Base-by-base conservation (phyloP, 1,140 invertebrate species). In the Tachypleus tridentatus region DNA sequence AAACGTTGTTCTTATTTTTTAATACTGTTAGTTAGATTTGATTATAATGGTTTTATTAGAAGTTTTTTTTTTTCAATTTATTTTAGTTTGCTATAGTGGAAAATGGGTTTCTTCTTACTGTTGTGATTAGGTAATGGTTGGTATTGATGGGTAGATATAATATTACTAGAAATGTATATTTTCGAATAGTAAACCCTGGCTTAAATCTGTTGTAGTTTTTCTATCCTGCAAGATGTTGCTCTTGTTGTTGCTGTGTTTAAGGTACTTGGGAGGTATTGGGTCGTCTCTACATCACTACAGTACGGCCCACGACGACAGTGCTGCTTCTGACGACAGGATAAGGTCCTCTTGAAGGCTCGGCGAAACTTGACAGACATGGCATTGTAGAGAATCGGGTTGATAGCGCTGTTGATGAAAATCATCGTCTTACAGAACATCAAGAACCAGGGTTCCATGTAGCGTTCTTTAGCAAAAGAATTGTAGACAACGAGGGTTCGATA, bases 401-500 rank as follows among this genome's bases (percentile, higher is more conserved):
- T 70, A 10, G 71, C 71, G 49, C 80, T 82, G 77, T 85, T 85
- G 62, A 85, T 82, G 73, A 80, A 85, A 51, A 85, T 78, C 76
- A 83, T 82, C 10, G 82, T 82, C 65, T 84, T 82, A 69, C 80
- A 80, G 70, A 85, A 82, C 77, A 85, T 80, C 4, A 84, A 73
- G 69, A 82, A 85, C 84, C 84, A 85, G 1, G 82, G 74, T 71
- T 85, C 82, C 76, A 82, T 78, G 72, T 81, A 84, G 56, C 73
- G 74, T 8, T 76, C 71, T 5, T 72, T 72, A 53, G 79, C 79
- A 66, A 85, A 81, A 0, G 82, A 83, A 74, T 85, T 85, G 75
- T 85, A 85, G 3, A 85, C 83, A 4, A 85, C 76, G 73, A 83
- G 76, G 1, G 80, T 80, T 4, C 84, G 73, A 73, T 85, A 85